phyloP scores from a whole-genome alignment of 2,113 vertebrate genomes.

The Hydropotes inermis region DNA sequence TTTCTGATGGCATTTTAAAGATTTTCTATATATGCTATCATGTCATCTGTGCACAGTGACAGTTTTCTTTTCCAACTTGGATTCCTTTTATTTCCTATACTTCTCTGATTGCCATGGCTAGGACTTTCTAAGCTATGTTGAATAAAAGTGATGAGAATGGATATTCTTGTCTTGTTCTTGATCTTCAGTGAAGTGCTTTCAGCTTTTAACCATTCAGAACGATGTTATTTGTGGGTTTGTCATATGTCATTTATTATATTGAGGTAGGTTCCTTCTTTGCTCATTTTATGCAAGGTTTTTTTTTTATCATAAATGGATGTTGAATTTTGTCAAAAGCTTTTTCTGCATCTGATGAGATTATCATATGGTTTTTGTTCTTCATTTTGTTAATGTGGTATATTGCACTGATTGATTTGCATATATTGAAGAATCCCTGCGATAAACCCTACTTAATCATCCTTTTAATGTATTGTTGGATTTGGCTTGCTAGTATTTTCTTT shows the following conservation, averaged over 20 bases:
- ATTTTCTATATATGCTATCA: background rate
- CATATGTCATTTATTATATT: too few relatives aligned
- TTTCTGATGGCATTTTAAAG: background rate
- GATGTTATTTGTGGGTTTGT: too few relatives aligned
- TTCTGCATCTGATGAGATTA: too few relatives aligned
- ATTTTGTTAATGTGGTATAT: background rate
- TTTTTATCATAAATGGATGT: too few relatives aligned
- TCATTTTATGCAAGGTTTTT: too few relatives aligned
- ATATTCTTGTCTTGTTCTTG: background rate
- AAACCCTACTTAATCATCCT: too few relatives aligned
- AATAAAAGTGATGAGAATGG: background rate
- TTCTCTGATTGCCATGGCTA: background rate
- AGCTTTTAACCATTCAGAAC: too few relatives aligned
- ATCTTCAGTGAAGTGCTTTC: background rate
- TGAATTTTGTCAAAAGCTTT: too few relatives aligned
- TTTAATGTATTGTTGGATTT: too few relatives aligned
- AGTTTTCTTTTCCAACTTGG: background rate
- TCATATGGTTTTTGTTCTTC: background rate
- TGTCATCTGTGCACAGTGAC: background rate
- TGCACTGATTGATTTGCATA: background rate
- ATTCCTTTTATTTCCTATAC: background rate
- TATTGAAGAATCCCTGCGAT: background rate
- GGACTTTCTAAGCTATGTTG: background rate
- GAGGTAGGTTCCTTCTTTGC: too few relatives aligned
- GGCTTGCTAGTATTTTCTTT: too few relatives aligned